Conservation (phyloP, 2,113 vertebrate species). For the Barnardius zonarius region DNA sequence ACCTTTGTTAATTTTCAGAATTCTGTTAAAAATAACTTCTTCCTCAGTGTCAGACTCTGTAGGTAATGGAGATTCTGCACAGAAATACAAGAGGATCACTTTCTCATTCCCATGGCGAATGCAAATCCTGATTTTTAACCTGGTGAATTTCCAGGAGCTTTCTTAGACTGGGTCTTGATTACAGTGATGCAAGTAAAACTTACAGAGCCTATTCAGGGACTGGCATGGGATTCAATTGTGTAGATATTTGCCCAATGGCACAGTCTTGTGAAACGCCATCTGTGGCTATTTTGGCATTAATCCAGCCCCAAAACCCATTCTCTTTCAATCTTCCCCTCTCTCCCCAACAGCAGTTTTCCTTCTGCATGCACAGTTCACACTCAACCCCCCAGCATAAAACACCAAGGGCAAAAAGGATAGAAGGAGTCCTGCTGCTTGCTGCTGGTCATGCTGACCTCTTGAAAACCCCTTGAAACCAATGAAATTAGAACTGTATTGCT, state of each 20-base stretch:
- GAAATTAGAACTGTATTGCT: background rate
- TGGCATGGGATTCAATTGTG: background rate
- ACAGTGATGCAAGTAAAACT: background rate
- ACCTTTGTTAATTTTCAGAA: slow-evolving; percentile 60
- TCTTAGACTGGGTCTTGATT: background rate
- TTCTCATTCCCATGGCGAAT: background rate
- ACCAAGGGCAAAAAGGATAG: background rate
- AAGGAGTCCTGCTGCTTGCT: background rate
- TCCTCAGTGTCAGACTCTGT: background rate
- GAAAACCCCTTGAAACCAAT: background rate
- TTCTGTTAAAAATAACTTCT: slow-evolving; percentile 36
- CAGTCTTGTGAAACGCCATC: background rate
- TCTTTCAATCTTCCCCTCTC: background rate
- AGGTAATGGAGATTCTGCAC: background rate
- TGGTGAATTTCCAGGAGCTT: background rate
- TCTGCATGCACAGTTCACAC: background rate
- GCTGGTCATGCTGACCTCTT: background rate
- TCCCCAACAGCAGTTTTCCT: background rate
- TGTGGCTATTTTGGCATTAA: background rate
- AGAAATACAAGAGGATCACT: background rate
- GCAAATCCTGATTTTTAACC: background rate
- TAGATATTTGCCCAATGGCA: background rate
- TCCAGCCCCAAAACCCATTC: background rate
- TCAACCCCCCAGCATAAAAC: background rate
- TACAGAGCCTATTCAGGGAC: background rate